These are phyloP conservation scores for Tetramorium bicarinatum DNA, from an alignment of 2,888 invertebrate species.

Conservation along the genomic window DNA sequence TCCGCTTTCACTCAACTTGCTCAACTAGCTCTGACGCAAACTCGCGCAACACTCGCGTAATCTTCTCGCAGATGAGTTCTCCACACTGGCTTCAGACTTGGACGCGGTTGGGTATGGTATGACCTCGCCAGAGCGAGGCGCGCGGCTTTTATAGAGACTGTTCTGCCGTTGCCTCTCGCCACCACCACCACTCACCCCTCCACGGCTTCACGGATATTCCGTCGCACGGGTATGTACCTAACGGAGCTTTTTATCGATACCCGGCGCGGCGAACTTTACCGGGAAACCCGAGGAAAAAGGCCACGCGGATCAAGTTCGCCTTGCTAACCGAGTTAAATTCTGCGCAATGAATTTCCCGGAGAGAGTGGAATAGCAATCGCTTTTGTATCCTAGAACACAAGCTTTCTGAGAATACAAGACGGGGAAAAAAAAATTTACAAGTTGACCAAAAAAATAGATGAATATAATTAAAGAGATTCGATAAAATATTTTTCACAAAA, in stretches of 20 bases:
- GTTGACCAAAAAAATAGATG: background rate
- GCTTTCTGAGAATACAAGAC: background rate
- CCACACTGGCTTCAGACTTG: background rate
- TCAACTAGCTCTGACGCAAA: conserved; percentile 4
- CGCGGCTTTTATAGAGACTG: conserved; percentile 58
- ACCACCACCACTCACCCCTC: background rate
- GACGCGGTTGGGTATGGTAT: conserved; percentile 54
- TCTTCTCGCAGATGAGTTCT: background rate
- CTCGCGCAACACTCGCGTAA: conserved; percentile 61
- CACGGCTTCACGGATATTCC: conserved; percentile 66
- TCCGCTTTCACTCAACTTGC: background rate
- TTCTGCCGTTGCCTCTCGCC: conserved; percentile 29
- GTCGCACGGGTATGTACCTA: conserved; percentile 35
- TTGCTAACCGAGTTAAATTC: background rate
- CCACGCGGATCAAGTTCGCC: too few species aligned
- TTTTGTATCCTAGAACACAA: conserved; percentile 14
- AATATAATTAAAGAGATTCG: background rate
- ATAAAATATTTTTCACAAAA: background rate
- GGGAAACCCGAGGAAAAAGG: conserved; percentile 52
- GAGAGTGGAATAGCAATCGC: background rate
- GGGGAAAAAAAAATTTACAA: background rate
- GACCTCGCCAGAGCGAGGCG: conserved; percentile 21
- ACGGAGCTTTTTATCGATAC: conserved; percentile 64
- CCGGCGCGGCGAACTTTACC: conserved; percentile 58
- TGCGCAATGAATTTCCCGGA: background rate